These are phyloP conservation scores for Zosterops japonicus DNA, from an alignment of 2,113 vertebrate species.

Conservation along the genomic window DNA sequence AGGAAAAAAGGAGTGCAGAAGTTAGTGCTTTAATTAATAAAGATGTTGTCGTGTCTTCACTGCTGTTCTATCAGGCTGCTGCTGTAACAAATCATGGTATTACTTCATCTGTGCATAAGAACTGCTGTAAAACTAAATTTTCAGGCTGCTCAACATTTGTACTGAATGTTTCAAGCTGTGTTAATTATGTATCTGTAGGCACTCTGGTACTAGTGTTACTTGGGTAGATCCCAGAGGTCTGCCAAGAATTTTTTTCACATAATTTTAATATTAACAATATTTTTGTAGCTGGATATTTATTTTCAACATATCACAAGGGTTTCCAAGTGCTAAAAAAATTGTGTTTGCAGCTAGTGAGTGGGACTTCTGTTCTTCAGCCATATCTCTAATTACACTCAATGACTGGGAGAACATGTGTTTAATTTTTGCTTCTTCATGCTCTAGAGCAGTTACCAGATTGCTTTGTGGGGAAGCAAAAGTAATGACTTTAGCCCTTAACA, in stretches of 20 bases:
- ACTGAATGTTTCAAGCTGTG: constrained; percentile 34
- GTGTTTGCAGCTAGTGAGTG: background rate
- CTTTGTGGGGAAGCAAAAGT: background rate
- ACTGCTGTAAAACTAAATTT: constrained; percentile 30
- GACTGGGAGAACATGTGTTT: background rate
- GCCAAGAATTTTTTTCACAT: background rate
- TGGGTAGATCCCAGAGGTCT: background rate
- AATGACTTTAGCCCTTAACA: background rate
- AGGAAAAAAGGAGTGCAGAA: background rate
- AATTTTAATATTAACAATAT: background rate
- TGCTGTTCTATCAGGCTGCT: background rate
- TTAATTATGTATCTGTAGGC: constrained; percentile 1
- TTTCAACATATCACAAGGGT: background rate
- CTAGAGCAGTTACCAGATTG: background rate
- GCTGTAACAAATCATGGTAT: background rate
- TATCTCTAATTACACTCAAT: background rate
- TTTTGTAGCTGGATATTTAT: background rate
- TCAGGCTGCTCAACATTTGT: background rate
- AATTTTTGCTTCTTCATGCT: background rate
- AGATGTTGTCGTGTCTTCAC: background rate
- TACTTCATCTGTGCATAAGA: constrained; percentile 5
- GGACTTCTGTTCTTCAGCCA: background rate
- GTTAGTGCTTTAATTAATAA: background rate
- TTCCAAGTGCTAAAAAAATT: background rate
- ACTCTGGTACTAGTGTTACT: background rate